Conservation (phyloP, 2,113 vertebrate genomes). For the Azemiops feae region DNA sequence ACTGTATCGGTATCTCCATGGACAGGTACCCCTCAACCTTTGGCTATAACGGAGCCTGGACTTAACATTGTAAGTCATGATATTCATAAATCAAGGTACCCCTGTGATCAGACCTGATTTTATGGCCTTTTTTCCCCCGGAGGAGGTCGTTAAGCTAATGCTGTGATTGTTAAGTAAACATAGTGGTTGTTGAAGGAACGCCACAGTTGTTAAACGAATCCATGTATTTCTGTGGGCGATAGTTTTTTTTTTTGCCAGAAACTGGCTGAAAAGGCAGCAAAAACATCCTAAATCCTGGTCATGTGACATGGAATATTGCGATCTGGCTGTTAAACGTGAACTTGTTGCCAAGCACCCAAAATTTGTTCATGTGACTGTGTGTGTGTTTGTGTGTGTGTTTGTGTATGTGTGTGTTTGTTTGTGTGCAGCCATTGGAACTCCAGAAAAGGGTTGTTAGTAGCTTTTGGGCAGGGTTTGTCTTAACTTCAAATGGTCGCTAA, state of each 20-base stretch:
- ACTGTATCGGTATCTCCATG: neutral
- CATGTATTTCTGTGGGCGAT: neutral
- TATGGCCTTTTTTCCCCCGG: neutral
- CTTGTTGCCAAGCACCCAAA: neutral
- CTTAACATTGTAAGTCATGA: neutral
- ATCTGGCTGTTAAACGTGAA: neutral
- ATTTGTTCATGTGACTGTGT: neutral
- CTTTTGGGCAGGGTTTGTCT: neutral
- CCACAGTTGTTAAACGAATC: neutral
- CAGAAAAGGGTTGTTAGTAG: neutral
- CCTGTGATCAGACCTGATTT: neutral
- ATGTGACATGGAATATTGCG: neutral
- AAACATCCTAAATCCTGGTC: neutral
- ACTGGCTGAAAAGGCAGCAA: neutral
- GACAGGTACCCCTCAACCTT: neutral
- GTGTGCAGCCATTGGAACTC: neutral
- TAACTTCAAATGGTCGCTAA: neutral
- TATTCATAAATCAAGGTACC: neutral
- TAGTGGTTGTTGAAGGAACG: neutral
- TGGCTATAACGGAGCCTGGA: neutral
- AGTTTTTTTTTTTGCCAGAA: neutral
- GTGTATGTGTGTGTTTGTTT: neutral
- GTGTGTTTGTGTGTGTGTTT: too few species aligned
- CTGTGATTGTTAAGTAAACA: neutral
- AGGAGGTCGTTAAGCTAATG: neutral